Conservation (phyloP, 2,888 invertebrate genomes). For the Ophioninae sp. region DNA sequence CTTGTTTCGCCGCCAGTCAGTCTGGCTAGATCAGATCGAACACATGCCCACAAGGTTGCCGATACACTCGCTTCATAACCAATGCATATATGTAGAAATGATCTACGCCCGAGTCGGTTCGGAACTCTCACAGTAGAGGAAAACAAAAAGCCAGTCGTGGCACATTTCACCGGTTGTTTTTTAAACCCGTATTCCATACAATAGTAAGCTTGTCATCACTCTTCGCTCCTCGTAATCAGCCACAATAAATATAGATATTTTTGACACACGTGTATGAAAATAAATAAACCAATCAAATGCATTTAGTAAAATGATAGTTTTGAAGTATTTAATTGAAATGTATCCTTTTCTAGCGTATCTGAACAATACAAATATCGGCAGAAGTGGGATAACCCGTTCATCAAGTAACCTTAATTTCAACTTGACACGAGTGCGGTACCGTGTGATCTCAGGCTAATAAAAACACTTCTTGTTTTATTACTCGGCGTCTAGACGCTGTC, state of each 20-base stretch:
- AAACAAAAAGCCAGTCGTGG: slow-evolving; percentile 64
- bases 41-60: slow-evolving; percentile 39
- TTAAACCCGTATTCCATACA: neutral
- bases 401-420: neutral
- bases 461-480: slow-evolving; percentile 1
- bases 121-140: slow-evolving; percentile 14
- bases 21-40: slow-evolving; percentile 71
- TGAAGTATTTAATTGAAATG: neutral
- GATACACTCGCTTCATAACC: slow-evolving; percentile 32
- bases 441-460: neutral
- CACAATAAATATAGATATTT: neutral
- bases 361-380: neutral
- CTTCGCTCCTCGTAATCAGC: neutral
- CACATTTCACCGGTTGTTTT: neutral
- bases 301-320: neutral
- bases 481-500: slow-evolving; percentile 2
- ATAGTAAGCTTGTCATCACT: neutral
- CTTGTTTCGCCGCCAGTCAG: slow-evolving; percentile 71
- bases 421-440: neutral
- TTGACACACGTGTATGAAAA: neutral
- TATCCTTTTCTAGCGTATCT: neutral
- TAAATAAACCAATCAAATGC: neutral
- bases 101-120: slow-evolving; percentile 1
- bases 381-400: neutral
- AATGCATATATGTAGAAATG: slow-evolving; percentile 13